Evolutionary conservation across 2,888 invertebrate genomes (phyloP).

Genomic region (Chorisops tibialis): DNA sequence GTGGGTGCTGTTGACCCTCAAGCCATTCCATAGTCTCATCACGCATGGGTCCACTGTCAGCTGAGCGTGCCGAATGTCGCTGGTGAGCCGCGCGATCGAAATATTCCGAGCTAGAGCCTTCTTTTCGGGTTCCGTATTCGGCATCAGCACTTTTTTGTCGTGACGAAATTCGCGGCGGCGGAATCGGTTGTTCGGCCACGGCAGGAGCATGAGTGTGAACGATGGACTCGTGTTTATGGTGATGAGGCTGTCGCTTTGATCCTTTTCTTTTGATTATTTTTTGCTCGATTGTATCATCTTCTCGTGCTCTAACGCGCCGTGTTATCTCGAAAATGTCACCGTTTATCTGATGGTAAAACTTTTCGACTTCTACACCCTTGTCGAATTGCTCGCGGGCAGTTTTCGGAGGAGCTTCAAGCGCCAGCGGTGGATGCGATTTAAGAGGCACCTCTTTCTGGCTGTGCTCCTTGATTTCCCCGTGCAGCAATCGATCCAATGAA

Average conservation of each 20-base stretch:
- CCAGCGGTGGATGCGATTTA: slow-evolving; percentile 33
- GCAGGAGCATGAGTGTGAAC: slow-evolving; percentile 33
- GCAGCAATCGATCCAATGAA: slow-evolving; percentile 48
- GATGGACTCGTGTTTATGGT: slow-evolving; percentile 15
- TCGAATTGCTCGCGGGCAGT: slow-evolving; percentile 44
- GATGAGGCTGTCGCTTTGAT: slow-evolving; percentile 41
- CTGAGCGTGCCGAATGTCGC: slow-evolving; percentile 51
- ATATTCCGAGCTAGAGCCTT: slow-evolving; percentile 43
- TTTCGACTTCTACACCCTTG: slow-evolving; percentile 51
- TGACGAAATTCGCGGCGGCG: slow-evolving; percentile 37
- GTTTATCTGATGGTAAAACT: slow-evolving; percentile 52
- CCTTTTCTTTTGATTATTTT: slow-evolving; percentile 47
- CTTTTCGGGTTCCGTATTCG: slow-evolving; percentile 35
- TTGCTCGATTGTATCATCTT: slow-evolving; percentile 50
- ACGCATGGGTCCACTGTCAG: slow-evolving; percentile 49
- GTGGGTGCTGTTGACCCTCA: slow-evolving; percentile 45
- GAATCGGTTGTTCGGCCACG: slow-evolving; percentile 26
- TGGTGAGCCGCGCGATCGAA: slow-evolving; percentile 51
- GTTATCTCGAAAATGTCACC: slow-evolving; percentile 52
- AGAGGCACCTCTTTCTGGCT: slow-evolving; percentile 38
- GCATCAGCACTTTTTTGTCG: slow-evolving; percentile 39
- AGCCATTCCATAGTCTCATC: slow-evolving; percentile 51
- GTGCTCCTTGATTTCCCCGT: slow-evolving; percentile 37
- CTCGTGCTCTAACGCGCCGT: slow-evolving; percentile 46
- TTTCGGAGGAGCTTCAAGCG: slow-evolving; percentile 35